phyloP scores from a whole-genome alignment of 2,113 vertebrate species.

The Solea solea region DNA sequence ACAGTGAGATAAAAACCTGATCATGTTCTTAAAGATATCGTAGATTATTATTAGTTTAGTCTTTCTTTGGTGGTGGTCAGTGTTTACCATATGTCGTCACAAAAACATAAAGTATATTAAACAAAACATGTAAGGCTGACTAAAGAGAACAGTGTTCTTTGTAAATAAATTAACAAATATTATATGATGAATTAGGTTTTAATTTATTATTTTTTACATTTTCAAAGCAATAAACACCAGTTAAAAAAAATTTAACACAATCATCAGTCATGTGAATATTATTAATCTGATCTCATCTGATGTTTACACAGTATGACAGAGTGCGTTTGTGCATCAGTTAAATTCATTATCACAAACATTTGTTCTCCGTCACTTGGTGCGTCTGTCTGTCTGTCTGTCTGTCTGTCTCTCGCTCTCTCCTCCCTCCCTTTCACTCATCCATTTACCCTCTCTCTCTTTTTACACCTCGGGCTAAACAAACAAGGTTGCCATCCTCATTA shows the following conservation, averaged over 20 bases:
- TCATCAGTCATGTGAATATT: neutral
- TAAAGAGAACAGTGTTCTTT: too few species aligned
- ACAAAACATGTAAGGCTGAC: too few species aligned
- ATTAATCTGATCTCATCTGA: conserved; percentile 16
- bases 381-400: neutral
- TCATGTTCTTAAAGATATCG: too few species aligned
- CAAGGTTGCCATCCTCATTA: conserved; percentile 80
- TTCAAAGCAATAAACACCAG: neutral
- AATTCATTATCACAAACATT: conserved; percentile 20
- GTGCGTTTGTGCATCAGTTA: conserved; percentile 31
- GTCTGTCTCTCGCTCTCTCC: conserved; percentile 22
- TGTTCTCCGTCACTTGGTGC: conserved; percentile 28
- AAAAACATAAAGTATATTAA: too few species aligned
- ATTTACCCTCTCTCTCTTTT: conserved; percentile 38
- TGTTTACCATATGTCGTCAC: too few species aligned
- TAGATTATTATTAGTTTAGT: too few species aligned
- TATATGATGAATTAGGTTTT: neutral
- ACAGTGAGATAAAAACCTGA: too few species aligned
- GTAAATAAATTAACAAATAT: too few species aligned
- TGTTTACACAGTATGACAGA: conserved; percentile 11
- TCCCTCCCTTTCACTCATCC: conserved; percentile 41
- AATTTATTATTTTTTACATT: conserved; percentile 3
- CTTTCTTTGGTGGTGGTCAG: too few species aligned
- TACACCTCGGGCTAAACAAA: conserved; percentile 67
- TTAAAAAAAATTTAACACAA: neutral